phyloP scores from a whole-genome alignment of 2,113 vertebrate species.

The Microcebus jonahi region DNA sequence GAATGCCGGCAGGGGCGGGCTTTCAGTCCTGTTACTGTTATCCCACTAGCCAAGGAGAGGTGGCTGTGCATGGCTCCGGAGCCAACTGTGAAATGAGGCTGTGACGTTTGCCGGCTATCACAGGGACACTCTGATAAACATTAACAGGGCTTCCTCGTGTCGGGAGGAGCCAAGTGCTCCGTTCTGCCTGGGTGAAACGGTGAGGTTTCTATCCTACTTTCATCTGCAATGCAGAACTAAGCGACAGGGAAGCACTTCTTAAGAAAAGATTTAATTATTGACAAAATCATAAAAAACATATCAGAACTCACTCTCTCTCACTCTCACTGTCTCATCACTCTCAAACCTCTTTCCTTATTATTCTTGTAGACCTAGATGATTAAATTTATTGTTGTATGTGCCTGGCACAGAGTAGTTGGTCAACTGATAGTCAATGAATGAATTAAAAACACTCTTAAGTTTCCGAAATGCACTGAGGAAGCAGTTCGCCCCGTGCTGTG shows the following conservation, averaged over 20 bases:
- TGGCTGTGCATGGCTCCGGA: fast-evolving
- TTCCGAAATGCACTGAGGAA: not conserved
- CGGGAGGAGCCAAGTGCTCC: not conserved
- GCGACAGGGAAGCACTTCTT: not conserved
- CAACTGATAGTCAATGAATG: not conserved
- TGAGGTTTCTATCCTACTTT: not conserved
- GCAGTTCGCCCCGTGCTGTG: not conserved
- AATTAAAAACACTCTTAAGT: not conserved
- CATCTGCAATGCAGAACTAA: not conserved
- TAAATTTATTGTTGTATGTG: not conserved
- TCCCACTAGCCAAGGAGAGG: not conserved
- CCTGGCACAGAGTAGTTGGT: not conserved
- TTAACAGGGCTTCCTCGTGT: not conserved
- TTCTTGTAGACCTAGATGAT: not conserved
- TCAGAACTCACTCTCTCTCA: not conserved
- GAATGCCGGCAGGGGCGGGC: not conserved
- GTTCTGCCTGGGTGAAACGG: not conserved
- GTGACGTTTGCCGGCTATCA: not conserved
- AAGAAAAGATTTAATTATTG: not conserved
- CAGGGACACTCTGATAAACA: not conserved
- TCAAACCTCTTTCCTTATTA: not conserved
- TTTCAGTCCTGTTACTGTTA: not conserved
- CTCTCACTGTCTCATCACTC: not conserved
- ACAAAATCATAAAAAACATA: not conserved
- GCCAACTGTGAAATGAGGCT: not conserved